Evolutionary conservation across 2,888 invertebrate genomes (phyloP).

Genomic region (Trissolcus japonicus): DNA sequence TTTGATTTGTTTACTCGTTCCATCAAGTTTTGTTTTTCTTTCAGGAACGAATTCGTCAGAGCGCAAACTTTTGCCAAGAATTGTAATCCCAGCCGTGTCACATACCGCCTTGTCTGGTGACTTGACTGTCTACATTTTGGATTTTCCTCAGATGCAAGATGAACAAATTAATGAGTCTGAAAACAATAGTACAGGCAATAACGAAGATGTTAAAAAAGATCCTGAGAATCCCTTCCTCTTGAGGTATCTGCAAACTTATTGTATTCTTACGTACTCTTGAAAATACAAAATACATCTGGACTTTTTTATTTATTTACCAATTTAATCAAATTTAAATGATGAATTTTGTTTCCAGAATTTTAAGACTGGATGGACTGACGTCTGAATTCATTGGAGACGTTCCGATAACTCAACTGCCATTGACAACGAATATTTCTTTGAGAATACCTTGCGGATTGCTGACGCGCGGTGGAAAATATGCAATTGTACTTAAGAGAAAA

Average conservation of each 20-base stretch:
- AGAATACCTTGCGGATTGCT: slow-evolving; percentile 85
- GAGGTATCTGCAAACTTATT: no score
- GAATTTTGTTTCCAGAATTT: slow-evolving; percentile 69
- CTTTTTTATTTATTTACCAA: no score
- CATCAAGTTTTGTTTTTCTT: background rate
- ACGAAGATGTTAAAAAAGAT: slow-evolving; percentile 48
- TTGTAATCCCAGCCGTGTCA: slow-evolving; percentile 81
- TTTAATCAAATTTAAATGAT: no score
- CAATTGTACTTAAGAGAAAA: slow-evolving; percentile 76
- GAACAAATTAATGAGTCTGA: slow-evolving; percentile 46
- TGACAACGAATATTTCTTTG: slow-evolving; percentile 67
- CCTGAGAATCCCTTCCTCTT: slow-evolving; percentile 61
- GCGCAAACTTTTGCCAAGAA: no score
- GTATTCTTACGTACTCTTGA: no score
- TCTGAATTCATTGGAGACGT: slow-evolving; percentile 73
- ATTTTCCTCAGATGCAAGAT: slow-evolving; percentile 63
- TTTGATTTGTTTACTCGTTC: background rate
- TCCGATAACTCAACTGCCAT: slow-evolving; percentile 62
- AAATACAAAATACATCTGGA: no score
- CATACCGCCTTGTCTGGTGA: slow-evolving; percentile 89
- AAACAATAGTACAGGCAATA: slow-evolving; percentile 47
- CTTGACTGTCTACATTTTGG: slow-evolving; percentile 83
- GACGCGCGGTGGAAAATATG: slow-evolving; percentile 83
- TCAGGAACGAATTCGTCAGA: background rate
- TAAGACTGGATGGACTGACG: slow-evolving; percentile 77